Evolutionary conservation across 2,888 invertebrate genomes (phyloP).

Genomic region (Eulithis testata): DNA sequence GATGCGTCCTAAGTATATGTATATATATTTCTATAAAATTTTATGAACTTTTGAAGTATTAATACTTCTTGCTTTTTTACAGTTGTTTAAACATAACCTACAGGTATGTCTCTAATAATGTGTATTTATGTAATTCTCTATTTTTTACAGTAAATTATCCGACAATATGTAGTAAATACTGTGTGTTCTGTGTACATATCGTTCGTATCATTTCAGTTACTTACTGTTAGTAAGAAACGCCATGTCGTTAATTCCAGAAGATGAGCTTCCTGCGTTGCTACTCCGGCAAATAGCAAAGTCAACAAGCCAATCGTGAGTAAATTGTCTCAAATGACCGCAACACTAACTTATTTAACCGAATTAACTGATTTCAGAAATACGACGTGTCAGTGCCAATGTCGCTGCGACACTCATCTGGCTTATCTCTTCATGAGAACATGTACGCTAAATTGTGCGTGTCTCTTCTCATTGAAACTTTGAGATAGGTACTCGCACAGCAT

Average conservation of each 20-base stretch:
- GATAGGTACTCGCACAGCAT: conserved; percentile 59
- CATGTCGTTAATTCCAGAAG: conserved; percentile 55
- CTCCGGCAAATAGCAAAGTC: conserved; percentile 65
- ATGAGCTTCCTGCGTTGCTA: conserved; percentile 56
- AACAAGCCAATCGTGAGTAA: conserved; percentile 69
- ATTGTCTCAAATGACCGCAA: conserved; percentile 74
- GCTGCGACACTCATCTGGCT: conserved; percentile 39
- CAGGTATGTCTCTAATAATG: no score
- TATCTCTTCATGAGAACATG: conserved; percentile 24
- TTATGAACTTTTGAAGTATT: no score
- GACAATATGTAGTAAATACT: no score
- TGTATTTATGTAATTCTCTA: no score
- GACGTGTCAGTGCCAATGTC: conserved; percentile 42
- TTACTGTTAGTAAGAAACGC: conserved; percentile 41
- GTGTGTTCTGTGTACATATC: no score
- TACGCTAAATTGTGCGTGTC: conserved; percentile 67
- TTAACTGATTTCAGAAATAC: conserved; percentile 74
- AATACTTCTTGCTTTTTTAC: no score
- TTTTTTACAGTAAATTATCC: no score
- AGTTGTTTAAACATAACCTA: no score
- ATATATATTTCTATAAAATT: no score
- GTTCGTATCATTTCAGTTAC: conserved; percentile 32
- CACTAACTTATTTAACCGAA: conserved; percentile 71
- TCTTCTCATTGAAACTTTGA: conserved; percentile 64
- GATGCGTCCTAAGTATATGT: no score